Conservation (phyloP, 2,113 vertebrate genomes). For the Willisornis vidua region DNA sequence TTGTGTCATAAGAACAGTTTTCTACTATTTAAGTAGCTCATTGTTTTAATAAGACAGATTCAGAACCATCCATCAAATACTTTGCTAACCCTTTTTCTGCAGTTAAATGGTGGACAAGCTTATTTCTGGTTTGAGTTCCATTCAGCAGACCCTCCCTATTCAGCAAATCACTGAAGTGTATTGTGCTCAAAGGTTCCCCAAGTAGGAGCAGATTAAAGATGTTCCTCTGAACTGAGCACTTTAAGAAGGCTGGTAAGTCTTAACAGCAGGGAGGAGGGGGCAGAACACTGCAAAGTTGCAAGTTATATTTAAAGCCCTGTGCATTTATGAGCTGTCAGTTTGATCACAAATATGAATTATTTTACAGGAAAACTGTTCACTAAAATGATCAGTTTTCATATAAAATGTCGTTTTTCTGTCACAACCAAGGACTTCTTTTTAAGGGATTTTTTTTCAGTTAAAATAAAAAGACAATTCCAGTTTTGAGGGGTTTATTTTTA, state of each 20-base stretch:
- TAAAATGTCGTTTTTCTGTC: background rate
- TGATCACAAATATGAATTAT: background rate
- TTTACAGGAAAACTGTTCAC: background rate
- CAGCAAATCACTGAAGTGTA: background rate
- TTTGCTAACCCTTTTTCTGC: background rate
- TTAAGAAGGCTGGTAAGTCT: background rate
- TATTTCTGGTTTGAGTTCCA: background rate
- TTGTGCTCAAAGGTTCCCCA: background rate
- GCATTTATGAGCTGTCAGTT: background rate
- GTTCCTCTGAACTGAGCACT: background rate
- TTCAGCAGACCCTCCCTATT: background rate
- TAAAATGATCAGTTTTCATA: background rate
- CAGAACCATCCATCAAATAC: background rate
- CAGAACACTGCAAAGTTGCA: background rate
- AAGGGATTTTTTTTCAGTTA: background rate
- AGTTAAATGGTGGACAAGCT: background rate
- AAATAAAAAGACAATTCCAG: background rate
- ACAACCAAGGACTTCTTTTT: background rate
- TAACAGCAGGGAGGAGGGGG: background rate
- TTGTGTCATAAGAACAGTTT: background rate
- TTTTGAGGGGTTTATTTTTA: background rate
- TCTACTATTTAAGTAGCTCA: background rate
- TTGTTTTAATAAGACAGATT: background rate
- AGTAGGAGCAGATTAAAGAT: background rate
- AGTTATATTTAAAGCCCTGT: background rate